A percentile compares a stretch with the other conserved stretches of the same genome.
phyloP scores from a whole-genome alignment of 2,888 invertebrate species.

The Tyria jacobaeae region DNA sequence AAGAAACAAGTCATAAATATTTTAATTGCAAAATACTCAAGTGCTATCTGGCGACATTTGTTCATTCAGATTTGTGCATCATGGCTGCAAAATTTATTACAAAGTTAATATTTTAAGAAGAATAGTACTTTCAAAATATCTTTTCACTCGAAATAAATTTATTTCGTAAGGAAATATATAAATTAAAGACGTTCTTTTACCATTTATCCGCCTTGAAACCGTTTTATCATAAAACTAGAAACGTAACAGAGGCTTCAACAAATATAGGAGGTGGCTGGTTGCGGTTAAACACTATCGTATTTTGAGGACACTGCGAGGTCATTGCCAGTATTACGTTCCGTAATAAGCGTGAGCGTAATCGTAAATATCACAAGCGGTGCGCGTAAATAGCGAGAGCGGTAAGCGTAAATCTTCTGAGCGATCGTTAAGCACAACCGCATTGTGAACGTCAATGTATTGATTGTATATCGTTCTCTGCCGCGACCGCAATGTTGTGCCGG shows the following conservation, averaged over 20 bases:
- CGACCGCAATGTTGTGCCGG: conserved; percentile 57
- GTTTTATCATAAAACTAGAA: conserved; percentile 19
- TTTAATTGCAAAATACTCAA: conserved; percentile 64
- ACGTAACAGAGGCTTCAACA: conserved; percentile 21
- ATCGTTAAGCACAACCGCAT: conserved; percentile 71
- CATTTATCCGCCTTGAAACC: conserved; percentile 15
- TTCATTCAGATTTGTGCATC: conserved; percentile 45
- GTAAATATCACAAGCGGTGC: conserved; percentile 71
- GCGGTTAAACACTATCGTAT: conserved; percentile 44
- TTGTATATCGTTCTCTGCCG: conserved; percentile 62
- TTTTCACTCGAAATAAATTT: conserved; percentile 2
- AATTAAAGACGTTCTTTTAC: conserved; percentile 16
- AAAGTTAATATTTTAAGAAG: conserved; percentile 20
- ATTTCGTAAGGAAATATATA: conserved; percentile 10
- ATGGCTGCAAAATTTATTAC: conserved; percentile 36
- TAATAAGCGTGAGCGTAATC: conserved; percentile 72
- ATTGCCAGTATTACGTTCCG: conserved; percentile 59
- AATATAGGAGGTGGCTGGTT: conserved; percentile 27
- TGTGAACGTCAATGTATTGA: conserved; percentile 74
- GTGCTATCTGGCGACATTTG: conserved; percentile 46
- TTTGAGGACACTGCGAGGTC: conserved; percentile 55
- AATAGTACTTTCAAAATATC: conserved; percentile 1
- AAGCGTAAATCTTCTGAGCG: conserved; percentile 69
- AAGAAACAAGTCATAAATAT: conserved; percentile 66
- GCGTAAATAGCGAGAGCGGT: conserved; percentile 68